Base-by-base conservation (phyloP, 2,888 invertebrate genomes). In the Scaptomyza polygonia region DNA sequence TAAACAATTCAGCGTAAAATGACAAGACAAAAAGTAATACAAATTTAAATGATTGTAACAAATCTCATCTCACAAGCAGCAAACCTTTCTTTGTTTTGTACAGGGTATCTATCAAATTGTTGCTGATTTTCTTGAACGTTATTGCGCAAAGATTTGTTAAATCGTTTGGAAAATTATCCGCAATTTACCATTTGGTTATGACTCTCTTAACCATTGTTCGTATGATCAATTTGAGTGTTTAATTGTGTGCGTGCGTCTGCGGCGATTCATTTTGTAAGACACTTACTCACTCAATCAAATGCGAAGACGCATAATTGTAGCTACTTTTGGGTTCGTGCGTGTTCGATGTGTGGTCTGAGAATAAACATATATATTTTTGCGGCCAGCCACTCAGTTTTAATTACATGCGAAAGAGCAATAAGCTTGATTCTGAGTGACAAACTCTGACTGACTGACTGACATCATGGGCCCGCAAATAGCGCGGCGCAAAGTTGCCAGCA, bases 381-480 rank as follows among this genome's bases (percentile, higher is more conserved):
- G 56, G 70, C 55, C 72, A 42, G 59, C 36, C 58, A 76, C 77
- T 67, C 61, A 69, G 78, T 52, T 83, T 80, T 86, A 86, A 80
- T 81, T 81, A 81, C 83, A 85, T 56, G 63, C 66, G 57, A 43
- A 49, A 36, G 57, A 43, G 56, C 42, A 55, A 53, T 45, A 9
- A 39, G 29, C 62, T 45, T 40, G n/a, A 53, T 42, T 67, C 62
- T 21, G 21, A 21, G 21, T 42, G 47, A 47, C 44, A 27, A 14
- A 44, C n/a, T n/a, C 29, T 45, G 14, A 11, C 11, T 30, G 56
- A 39, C 39, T 11, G 58, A 55, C 86, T 81, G 81, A 81, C 81
- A 81, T 81, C 81, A 81, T 79, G 68, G 71, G 56, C 69, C 52
- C 62, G 64, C 58, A 84, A 84, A 86, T 84, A 80, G 63, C 61